Conservation (phyloP, 2,888 invertebrate species). For the Globia sparganii region DNA sequence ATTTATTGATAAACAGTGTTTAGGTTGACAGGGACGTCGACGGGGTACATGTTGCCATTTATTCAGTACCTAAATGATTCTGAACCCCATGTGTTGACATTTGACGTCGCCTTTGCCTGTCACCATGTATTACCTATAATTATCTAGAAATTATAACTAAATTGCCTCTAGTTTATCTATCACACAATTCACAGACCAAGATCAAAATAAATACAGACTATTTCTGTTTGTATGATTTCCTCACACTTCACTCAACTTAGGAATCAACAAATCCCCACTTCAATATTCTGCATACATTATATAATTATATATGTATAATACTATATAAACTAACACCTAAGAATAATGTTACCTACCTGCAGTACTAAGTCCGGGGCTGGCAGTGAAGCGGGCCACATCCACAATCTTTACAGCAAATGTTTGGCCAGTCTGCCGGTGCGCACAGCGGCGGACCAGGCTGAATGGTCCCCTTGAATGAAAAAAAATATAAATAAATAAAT, state of each 20-base stretch:
- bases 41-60: neutral
- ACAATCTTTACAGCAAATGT: constrained; percentile 99
- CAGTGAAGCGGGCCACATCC: constrained; percentile 99
- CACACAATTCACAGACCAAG: neutral
- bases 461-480: constrained; percentile 96
- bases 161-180: neutral
- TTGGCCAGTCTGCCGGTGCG: constrained; percentile 97
- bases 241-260: neutral
- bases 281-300: neutral
- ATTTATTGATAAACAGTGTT: neutral
- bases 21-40: too few species aligned
- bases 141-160: neutral
- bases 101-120: too few species aligned
- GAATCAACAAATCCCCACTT: neutral
- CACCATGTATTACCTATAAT: too few species aligned
- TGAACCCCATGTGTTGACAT: too few species aligned
- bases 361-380: constrained; percentile 98
- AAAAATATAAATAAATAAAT: too few species aligned
- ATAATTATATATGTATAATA: too few species aligned
- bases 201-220: neutral
- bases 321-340: neutral
- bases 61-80: neutral
- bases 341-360: constrained; percentile 95
- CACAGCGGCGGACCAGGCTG: constrained; percentile 98
- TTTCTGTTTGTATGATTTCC: too few species aligned